Evolutionary conservation across 1,140 invertebrate species (phyloP).

Genomic region (Ectropis grisescens): DNA sequence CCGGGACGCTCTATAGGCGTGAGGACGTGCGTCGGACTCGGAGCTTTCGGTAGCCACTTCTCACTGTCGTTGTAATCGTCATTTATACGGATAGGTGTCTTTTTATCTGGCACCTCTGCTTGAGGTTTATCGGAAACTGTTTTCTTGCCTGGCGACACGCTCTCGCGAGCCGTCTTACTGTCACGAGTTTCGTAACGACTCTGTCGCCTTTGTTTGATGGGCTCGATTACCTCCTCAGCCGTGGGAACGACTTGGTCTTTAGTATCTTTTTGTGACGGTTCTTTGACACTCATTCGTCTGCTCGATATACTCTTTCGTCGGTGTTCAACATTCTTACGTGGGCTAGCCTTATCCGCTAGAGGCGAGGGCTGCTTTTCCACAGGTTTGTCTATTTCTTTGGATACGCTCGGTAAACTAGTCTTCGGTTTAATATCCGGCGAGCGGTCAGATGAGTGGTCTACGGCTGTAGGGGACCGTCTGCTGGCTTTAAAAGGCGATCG

Average conservation of each 20-base stretch:
- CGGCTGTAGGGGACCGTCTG: too few species aligned
- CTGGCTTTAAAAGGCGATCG: not conserved
- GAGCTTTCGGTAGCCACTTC: slow-evolving; percentile 49
- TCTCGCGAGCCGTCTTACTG: slow-evolving; percentile 7
- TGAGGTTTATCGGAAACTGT: too few species aligned
- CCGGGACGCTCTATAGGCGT: slow-evolving; percentile 51
- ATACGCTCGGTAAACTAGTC: too few species aligned
- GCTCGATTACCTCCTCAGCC: too few species aligned
- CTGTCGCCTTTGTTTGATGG: not conserved
- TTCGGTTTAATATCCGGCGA: too few species aligned
- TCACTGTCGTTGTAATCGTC: slow-evolving; percentile 36
- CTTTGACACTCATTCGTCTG: slow-evolving; percentile 43
- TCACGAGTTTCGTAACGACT: slow-evolving; percentile 24
- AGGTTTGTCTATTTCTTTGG: too few species aligned
- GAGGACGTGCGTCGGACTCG: slow-evolving; percentile 40
- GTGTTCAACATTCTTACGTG: slow-evolving; percentile 29
- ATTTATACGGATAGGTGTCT: slow-evolving; percentile 20
- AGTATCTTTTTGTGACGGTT: slow-evolving; percentile 7
- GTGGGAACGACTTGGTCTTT: too few species aligned
- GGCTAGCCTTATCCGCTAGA: slow-evolving; percentile 29
- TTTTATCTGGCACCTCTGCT: slow-evolving; percentile 15
- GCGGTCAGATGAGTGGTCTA: too few species aligned
- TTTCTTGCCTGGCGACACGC: slow-evolving; percentile 33
- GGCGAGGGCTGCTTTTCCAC: too few species aligned
- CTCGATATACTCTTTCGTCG: slow-evolving; percentile 31